Conservation (phyloP, 2,888 invertebrate genomes). For the Helobdella robusta region DNA sequence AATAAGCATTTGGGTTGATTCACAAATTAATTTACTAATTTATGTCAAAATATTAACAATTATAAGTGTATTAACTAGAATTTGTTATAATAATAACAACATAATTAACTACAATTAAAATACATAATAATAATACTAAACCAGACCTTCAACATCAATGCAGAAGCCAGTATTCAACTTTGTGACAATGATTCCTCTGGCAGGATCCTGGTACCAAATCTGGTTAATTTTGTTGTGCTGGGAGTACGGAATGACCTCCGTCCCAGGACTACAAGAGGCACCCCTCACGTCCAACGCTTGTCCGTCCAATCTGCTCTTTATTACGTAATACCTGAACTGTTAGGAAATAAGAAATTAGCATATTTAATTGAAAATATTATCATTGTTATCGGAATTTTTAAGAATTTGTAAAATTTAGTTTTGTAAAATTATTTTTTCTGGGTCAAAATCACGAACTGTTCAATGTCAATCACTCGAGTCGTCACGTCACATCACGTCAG, state of each 20-base stretch:
- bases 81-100: no score
- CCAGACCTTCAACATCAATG: conserved; percentile 23
- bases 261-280: conserved; percentile 25
- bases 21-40: not conserved
- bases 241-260: conserved; percentile 27
- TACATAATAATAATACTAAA: not conserved
- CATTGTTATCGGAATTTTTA: no score
- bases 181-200: conserved; percentile 27
- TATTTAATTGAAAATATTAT: no score
- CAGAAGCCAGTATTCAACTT: conserved; percentile 23
- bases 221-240: conserved; percentile 29
- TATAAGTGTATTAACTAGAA: not conserved
- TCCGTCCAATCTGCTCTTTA: conserved; percentile 29
- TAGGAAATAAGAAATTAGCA: no score
- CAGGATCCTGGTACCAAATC: conserved; percentile 32
- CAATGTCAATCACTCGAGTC: no score
- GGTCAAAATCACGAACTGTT: no score
- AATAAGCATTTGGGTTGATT: no score
- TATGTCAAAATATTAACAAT: not conserved
- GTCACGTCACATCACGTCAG: no score
- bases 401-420: no score
- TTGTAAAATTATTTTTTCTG: no score
- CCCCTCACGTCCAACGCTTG: conserved; percentile 32
- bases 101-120: not conserved
- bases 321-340: conserved; percentile 30